Base-by-base conservation (phyloP, 2,888 invertebrate genomes). In the Cyclophora albipunctata region DNA sequence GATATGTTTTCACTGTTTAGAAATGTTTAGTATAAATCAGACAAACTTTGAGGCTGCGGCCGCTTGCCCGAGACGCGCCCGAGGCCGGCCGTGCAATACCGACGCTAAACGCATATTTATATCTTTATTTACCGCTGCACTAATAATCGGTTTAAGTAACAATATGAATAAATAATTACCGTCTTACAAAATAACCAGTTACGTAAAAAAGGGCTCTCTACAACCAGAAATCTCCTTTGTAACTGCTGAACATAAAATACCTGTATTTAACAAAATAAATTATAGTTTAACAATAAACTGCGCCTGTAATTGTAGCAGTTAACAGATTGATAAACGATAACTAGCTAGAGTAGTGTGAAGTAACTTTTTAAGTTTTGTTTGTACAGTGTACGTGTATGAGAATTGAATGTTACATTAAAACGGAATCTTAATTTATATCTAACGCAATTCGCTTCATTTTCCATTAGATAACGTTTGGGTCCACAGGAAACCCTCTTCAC, bases 81-180 rank as follows among this genome's bases (percentile, higher is more conserved):
- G 51, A 7, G 50, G 58, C 54, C 20, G 33, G 43, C 60, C 50
- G 68, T 66, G 69, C 71, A 62, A 66, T 68, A 69, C 66, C 66
- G 65, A 59, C 61, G 59, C 64, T 71, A 69, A 65, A 69, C 68
- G 64, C 62, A 62, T 61, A 55, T 69, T 69, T 72, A 71, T 64
- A 68, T 67, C 69, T 73, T 69, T 73, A 75, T 78, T 73, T 71
- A 72, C 74, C 69, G 73, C 73, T 69, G 62, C 63, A 62, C 67
- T 82, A 80, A 81, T 81, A 75, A 78, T 69, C 67, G 72, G 75
- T 71, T 76, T 64, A 69, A 65, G 69, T 75, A 64, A 76, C 68
- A 67, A 75, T 80, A 80, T 77, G 71, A 75, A 79, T 73, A 68
- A 72, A 74, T 81, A 81, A 78, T 77, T 75, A 71, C 68, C 61